These are phyloP conservation scores for Odontomachus brunneus DNA, from an alignment of 1,140 invertebrate genomes.

Conservation along the genomic window DNA sequence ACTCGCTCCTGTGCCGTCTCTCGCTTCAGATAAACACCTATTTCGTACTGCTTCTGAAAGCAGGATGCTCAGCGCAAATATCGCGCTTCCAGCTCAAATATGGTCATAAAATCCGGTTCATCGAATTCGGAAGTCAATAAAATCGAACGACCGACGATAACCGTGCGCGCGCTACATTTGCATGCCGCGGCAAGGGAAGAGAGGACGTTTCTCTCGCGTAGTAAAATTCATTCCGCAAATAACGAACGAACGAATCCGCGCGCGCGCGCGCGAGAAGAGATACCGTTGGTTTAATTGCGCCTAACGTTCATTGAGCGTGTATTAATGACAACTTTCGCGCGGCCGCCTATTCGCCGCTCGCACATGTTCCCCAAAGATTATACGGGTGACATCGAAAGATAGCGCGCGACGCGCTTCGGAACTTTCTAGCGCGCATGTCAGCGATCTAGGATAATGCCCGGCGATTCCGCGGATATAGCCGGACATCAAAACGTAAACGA, in stretches of 20 bases:
- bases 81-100: not conserved
- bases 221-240: not conserved
- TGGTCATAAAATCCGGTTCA: not conserved
- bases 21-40: not conserved
- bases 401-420: not conserved
- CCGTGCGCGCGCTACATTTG: not conserved
- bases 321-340: not conserved
- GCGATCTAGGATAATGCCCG: constrained; percentile 25
- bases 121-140: not conserved
- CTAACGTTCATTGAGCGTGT: not conserved
- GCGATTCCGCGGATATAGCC: constrained; percentile 1
- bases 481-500: constrained; percentile 15
- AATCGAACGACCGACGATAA: not conserved
- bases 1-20: not conserved
- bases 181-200: too few species aligned
- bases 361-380: not conserved
- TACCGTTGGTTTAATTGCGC: not conserved
- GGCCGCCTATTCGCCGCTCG: not conserved
- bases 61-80: not conserved
- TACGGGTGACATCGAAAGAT: not conserved
- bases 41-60: not conserved
- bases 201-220: not conserved
- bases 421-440: constrained; percentile 27
- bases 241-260: too few species aligned
- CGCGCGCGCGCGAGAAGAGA: not conserved